Evolutionary conservation across 2,888 invertebrate genomes (phyloP).

Genomic region (Amblyjoppa fuscipennis): DNA sequence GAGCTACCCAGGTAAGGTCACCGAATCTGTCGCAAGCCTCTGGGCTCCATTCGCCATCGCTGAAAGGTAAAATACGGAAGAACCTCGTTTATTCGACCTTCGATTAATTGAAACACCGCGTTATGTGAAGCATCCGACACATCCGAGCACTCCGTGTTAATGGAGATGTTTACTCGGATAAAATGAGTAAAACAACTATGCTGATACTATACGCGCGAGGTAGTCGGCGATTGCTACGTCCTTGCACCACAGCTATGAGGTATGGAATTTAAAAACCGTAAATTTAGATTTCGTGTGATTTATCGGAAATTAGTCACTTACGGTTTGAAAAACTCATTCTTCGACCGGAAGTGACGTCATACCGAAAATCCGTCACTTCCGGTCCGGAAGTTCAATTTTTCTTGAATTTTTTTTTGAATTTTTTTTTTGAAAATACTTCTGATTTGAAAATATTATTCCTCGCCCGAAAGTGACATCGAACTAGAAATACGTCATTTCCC

Average conservation of each 20-base stretch:
- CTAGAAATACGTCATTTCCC: neutral
- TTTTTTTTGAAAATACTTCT: too few species aligned
- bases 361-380: too few species aligned
- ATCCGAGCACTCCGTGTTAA: neutral
- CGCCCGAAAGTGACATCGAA: too few species aligned
- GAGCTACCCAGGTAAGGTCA: slow-evolving; percentile 87
- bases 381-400: too few species aligned
- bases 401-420: too few species aligned
- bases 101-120: neutral
- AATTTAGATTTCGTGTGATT: too few species aligned
- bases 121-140: neutral
- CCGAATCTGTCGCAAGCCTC: slow-evolving; percentile 77
- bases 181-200: too few species aligned
- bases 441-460: neutral
- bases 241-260: too few species aligned
- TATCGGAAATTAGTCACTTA: neutral
- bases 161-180: neutral
- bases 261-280: too few species aligned
- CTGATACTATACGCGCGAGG: too few species aligned
- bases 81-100: neutral
- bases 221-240: too few species aligned
- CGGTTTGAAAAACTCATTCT: neutral
- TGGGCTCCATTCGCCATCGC: slow-evolving; percentile 79
- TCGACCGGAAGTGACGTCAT: too few species aligned
- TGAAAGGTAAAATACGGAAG: slow-evolving; percentile 58